Conservation (phyloP, 2,888 invertebrate species). For the Pterobdella sp. region DNA sequence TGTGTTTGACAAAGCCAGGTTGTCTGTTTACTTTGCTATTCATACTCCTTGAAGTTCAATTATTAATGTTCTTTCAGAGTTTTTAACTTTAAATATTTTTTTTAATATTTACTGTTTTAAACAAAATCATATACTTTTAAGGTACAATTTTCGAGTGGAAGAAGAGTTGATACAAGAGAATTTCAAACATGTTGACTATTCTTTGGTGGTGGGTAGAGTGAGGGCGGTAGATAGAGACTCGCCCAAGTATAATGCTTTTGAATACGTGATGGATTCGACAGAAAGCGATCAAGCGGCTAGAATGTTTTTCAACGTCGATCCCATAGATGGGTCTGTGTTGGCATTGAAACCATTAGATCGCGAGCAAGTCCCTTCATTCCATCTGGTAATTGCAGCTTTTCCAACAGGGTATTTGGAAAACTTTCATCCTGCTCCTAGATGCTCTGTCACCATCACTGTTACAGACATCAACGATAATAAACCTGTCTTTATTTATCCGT, state of each 20-base stretch:
- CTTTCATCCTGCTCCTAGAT: neutral
- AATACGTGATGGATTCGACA: constrained; percentile 26
- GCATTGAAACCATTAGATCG: constrained; percentile 18
- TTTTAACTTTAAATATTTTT: neutral
- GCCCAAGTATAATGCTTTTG: constrained; percentile 25
- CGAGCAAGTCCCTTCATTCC: neutral
- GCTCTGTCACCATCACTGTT: constrained; percentile 8
- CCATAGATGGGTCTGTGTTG: constrained; percentile 4
- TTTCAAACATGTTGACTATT: neutral
- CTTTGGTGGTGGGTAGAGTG: constrained; percentile 28
- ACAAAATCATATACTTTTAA: neutral
- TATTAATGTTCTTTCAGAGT: neutral
- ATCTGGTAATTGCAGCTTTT: constrained; percentile 12
- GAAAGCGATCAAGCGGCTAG: neutral
- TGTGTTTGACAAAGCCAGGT: constrained; percentile 20
- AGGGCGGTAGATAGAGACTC: constrained; percentile 30
- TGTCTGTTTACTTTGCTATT: neutral
- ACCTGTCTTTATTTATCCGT: constrained; percentile 20
- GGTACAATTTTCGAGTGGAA: constrained; percentile 29
- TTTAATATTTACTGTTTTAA: neutral
- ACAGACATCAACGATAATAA: constrained; percentile 27
- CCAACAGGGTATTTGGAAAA: neutral
- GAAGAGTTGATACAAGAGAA: constrained; percentile 22
- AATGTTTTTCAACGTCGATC: constrained; percentile 12
- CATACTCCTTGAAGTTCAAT: neutral